Percentiles rank a stretch among this genome's conserved stretches.
Evolutionary conservation across 2,888 invertebrate species (phyloP).

Genomic region (Ethmia dodecea): DNA sequence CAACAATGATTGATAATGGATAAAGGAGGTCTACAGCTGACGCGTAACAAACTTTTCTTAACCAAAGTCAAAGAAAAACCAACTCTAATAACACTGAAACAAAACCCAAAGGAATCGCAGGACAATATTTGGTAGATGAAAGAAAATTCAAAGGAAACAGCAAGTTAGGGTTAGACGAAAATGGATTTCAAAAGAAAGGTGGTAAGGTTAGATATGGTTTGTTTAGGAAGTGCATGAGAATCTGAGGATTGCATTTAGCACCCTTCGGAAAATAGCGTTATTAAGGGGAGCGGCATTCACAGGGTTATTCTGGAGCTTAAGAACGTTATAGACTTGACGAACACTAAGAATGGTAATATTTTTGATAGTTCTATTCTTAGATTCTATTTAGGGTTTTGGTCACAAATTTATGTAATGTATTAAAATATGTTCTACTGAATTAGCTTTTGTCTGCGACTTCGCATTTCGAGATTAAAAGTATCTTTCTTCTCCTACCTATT

Average conservation of each 20-base stretch:
- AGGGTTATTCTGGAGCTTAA: too few species aligned
- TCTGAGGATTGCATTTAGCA: slow-evolving; percentile 29
- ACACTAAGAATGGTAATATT: too few species aligned
- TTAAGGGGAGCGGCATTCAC: too few species aligned
- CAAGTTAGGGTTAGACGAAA: slow-evolving; percentile 3
- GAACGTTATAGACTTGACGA: too few species aligned
- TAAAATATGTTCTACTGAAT: too few species aligned
- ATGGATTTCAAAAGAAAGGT: background rate
- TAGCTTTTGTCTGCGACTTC: too few species aligned
- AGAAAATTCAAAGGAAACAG: slow-evolving; percentile 12
- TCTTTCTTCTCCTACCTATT: too few species aligned
- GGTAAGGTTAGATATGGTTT: slow-evolving; percentile 1
- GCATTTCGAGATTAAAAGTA: too few species aligned
- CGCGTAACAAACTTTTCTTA: slow-evolving; percentile 7
- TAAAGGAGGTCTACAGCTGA: slow-evolving; percentile 25
- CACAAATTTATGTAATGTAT: too few species aligned
- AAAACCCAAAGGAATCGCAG: slow-evolving; percentile 13
- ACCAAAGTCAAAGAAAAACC: slow-evolving; percentile 9
- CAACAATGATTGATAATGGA: slow-evolving; percentile 56
- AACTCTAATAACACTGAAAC: slow-evolving; percentile 17
- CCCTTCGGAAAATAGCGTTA: slow-evolving; percentile 37
- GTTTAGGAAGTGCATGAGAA: slow-evolving; percentile 8
- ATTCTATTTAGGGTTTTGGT: too few species aligned
- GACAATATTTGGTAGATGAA: slow-evolving; percentile 4
- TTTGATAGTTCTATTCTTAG: too few species aligned